phyloP scores from a whole-genome alignment of 2,888 invertebrate genomes.

The Ferrisia virgata region DNA sequence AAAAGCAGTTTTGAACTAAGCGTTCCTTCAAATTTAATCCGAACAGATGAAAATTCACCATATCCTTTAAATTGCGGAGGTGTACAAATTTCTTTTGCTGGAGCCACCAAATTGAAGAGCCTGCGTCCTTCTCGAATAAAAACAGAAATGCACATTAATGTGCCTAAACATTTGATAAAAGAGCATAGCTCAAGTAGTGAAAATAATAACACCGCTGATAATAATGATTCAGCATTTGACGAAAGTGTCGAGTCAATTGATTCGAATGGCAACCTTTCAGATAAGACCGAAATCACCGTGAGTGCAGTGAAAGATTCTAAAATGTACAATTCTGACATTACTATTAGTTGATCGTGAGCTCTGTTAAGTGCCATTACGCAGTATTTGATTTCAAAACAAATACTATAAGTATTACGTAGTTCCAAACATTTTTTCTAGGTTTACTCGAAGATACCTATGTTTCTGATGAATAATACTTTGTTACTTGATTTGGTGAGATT shows the following conservation, averaged over 20 bases:
- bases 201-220: neutral
- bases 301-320: slow-evolving; percentile 35
- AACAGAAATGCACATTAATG: slow-evolving; percentile 36
- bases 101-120: slow-evolving; percentile 74
- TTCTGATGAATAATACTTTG: slow-evolving; percentile 15
- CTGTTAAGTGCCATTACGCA: neutral
- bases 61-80: slow-evolving; percentile 74
- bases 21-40: neutral
- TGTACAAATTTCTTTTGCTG: slow-evolving; percentile 76
- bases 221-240: slow-evolving; percentile 39
- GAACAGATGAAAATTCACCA: slow-evolving; percentile 48
- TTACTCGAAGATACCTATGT: neutral
- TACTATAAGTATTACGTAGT: slow-evolving; percentile 1
- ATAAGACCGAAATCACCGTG: slow-evolving; percentile 26
- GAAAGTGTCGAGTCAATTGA: slow-evolving; percentile 36
- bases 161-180: slow-evolving; percentile 11
- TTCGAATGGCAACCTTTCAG: slow-evolving; percentile 28
- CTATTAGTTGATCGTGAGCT: slow-evolving; percentile 19
- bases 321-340: neutral
- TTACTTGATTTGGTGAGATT: neutral
- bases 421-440: neutral
- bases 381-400: neutral
- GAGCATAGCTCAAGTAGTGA: neutral
- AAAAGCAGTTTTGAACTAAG: slow-evolving; percentile 50
- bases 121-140: slow-evolving; percentile 36